Conservation (phyloP, 2,888 invertebrate genomes). For the Idaea straminata region DNA sequence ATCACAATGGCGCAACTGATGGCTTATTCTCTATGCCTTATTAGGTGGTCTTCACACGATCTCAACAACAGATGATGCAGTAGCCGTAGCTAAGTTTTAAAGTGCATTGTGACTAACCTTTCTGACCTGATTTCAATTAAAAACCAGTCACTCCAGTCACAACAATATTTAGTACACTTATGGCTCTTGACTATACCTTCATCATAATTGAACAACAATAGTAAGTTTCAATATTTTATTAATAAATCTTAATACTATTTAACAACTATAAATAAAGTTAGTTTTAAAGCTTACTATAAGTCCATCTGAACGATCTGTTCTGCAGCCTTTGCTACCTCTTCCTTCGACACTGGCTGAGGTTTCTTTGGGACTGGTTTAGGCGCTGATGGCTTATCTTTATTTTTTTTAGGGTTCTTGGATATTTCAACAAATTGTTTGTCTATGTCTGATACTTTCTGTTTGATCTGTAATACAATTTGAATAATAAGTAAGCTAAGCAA, state of each 20-base stretch:
- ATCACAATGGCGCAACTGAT: too few relatives aligned
- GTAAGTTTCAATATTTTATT: too few relatives aligned
- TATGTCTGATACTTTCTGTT: conserved; percentile 66
- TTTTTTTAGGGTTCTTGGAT: conserved; percentile 49
- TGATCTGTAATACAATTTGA: conserved; percentile 52
- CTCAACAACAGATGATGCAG: too few relatives aligned
- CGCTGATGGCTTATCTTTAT: conserved; percentile 18
- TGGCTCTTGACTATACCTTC: too few relatives aligned
- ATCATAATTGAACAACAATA: too few relatives aligned
- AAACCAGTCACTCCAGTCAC: too few relatives aligned
- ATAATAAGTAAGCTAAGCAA: background rate
- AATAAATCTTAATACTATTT: background rate
- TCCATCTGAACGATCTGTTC: conserved; percentile 67
- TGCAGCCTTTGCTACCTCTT: conserved; percentile 57
- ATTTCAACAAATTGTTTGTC: conserved; percentile 68
- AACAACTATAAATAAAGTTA: conserved; percentile 21
- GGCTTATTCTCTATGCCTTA: too few relatives aligned
- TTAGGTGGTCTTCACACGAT: too few relatives aligned
- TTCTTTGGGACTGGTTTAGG: conserved; percentile 37
- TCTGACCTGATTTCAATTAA: too few relatives aligned
- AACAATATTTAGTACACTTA: too few relatives aligned
- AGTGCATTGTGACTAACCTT: too few relatives aligned
- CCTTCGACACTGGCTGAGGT: conserved; percentile 52
- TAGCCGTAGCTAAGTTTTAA: too few relatives aligned
- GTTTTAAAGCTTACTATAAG: conserved; percentile 39